These are phyloP conservation scores for Stigmatopora nigra DNA, from an alignment of 2,113 vertebrate genomes.

Conservation along the genomic window DNA sequence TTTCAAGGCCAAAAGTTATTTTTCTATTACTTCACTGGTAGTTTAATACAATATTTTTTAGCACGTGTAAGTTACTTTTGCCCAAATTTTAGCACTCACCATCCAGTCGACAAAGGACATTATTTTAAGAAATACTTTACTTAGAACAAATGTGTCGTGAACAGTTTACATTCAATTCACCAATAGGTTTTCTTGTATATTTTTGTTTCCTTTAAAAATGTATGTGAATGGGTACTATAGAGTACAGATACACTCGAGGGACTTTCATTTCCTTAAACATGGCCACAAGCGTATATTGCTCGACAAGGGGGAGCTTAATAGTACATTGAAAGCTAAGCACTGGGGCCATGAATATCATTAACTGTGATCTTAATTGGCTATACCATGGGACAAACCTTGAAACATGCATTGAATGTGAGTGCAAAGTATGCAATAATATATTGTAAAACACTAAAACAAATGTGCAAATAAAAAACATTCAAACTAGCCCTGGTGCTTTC, in stretches of 20 bases:
- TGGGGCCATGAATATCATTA: conserved; percentile 73
- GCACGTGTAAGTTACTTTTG: too few species aligned
- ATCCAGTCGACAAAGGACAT: not conserved
- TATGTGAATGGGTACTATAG: not conserved
- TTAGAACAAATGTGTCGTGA: not conserved
- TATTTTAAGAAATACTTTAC: not conserved
- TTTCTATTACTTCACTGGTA: too few species aligned
- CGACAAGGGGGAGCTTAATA: conserved; percentile 53
- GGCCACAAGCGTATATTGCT: conserved; percentile 33
- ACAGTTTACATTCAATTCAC: not conserved
- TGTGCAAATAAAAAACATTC: conserved; percentile 63
- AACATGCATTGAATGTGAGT: conserved; percentile 61
- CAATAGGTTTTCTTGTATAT: not conserved
- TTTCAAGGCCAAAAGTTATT: too few species aligned
- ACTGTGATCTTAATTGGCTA: conserved; percentile 58
- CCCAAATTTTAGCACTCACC: too few species aligned
- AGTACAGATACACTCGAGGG: conserved; percentile 21
- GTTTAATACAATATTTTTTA: too few species aligned
- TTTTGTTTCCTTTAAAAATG: not conserved
- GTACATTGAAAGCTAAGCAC: conserved; percentile 51
- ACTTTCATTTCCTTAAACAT: conserved; percentile 49
- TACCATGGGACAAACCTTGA: conserved; percentile 63
- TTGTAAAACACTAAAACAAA: conserved; percentile 54
- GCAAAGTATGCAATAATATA: conserved; percentile 59
- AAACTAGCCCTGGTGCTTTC: conserved; percentile 37